Evolutionary conservation across 2,888 invertebrate species (phyloP).

Genomic region (Drosophila subquinaria): DNA sequence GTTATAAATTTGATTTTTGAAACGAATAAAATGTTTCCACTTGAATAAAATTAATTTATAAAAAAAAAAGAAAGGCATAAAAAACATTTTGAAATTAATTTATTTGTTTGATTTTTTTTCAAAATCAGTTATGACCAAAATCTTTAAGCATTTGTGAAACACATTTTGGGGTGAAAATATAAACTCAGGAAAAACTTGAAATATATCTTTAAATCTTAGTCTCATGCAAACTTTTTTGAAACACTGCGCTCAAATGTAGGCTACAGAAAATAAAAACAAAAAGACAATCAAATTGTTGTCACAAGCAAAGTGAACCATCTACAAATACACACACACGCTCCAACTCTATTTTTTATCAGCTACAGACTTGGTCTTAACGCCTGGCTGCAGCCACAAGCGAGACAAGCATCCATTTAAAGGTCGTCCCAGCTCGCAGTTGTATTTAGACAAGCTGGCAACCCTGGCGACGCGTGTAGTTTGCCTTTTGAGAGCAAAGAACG

Average conservation of each 20-base stretch:
- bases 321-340: slow-evolving; percentile 4
- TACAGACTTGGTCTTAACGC: slow-evolving; percentile 50
- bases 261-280: slow-evolving; percentile 8
- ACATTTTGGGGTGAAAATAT: too few relatives aligned
- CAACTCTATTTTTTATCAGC: slow-evolving; percentile 16
- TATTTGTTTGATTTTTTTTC: too few relatives aligned
- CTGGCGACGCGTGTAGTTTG: slow-evolving; percentile 43
- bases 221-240: slow-evolving; percentile 5
- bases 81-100: too few relatives aligned
- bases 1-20: background rate
- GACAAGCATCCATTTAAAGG: slow-evolving; percentile 8
- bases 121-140: too few relatives aligned
- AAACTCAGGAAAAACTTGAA: too few relatives aligned
- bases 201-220: background rate
- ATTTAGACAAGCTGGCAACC: slow-evolving; percentile 54
- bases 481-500: slow-evolving; percentile 17
- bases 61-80: too few relatives aligned
- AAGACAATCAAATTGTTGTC: slow-evolving; percentile 28
- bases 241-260: slow-evolving; percentile 20
- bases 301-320: slow-evolving; percentile 15
- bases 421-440: slow-evolving; percentile 22
- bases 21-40: too few relatives aligned
- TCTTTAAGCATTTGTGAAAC: too few relatives aligned
- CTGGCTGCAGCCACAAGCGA: slow-evolving; percentile 24
- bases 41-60: too few relatives aligned